Percentiles rank a stretch among this genome's conserved stretches.
Conservation (phyloP, 1,140 invertebrate species). For the Meloidogyne chitwoodi region DNA sequence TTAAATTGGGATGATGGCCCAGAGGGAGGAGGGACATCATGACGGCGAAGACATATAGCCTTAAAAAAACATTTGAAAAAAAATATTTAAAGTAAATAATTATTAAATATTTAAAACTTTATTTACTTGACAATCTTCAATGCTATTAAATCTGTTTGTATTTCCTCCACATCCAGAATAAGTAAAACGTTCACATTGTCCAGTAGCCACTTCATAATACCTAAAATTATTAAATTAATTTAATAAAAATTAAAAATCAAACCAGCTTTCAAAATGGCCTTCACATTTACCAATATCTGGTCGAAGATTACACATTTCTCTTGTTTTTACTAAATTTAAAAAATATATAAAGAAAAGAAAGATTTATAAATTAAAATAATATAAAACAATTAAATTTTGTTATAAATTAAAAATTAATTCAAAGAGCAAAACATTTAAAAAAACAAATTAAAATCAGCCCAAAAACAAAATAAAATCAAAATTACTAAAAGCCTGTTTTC, state of each 20-base stretch:
- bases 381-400: constrained; percentile 14
- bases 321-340: constrained; percentile 42
- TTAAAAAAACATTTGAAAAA: too few species aligned
- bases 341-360: not conserved
- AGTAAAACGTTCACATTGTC: constrained; percentile 60
- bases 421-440: not conserved
- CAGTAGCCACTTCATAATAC: constrained; percentile 52
- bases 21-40: not conserved
- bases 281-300: constrained; percentile 53
- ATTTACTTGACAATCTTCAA: constrained; percentile 73
- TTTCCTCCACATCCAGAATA: constrained; percentile 79
- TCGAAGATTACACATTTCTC: constrained; percentile 52
- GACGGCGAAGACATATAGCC: constrained; percentile 5
- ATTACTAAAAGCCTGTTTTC: not conserved
- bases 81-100: not conserved
- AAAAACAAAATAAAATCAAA: not conserved
- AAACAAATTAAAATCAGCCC: not conserved
- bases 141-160: constrained; percentile 74
- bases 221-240: constrained; percentile 7
- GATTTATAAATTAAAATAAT: constrained; percentile 1
- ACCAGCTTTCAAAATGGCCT: constrained; percentile 67
- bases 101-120: constrained; percentile 64
- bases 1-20: not conserved
- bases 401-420: constrained; percentile 6
- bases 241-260: constrained; percentile 63